phyloP scores from a whole-genome alignment of 2,797 vertebrate genomes.

The Perodicticus potto region DNA sequence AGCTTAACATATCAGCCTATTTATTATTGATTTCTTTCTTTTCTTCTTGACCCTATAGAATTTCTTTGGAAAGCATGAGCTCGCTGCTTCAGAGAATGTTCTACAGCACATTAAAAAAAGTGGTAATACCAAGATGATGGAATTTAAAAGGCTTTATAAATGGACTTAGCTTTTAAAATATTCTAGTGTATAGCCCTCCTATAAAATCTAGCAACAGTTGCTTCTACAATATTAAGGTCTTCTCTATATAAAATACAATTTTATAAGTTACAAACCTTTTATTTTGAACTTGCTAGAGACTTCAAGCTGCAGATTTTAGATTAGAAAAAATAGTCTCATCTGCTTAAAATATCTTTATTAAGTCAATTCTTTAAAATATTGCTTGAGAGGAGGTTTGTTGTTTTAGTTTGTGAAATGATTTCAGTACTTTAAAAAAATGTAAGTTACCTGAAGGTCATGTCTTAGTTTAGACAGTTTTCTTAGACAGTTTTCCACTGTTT shows the following conservation, averaged over 20 bases:
- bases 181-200: not conserved
- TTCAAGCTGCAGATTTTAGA: constrained; percentile 47
- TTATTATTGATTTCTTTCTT: not conserved
- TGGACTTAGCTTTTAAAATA: not conserved
- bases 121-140: not conserved
- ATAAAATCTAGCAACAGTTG: not conserved
- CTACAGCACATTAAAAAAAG: not conserved
- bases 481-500: not conserved
- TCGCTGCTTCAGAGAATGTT: constrained; percentile 26
- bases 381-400: not conserved
- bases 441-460: not conserved
- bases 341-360: not conserved
- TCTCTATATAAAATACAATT: not conserved
- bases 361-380: not conserved
- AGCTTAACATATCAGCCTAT: not conserved
- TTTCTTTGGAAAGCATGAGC: not conserved
- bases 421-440: not conserved
- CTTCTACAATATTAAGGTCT: not conserved
- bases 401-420: constrained; percentile 5
- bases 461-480: not conserved
- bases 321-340: constrained; percentile 9
- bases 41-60: constrained; percentile 44
- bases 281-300: constrained; percentile 60
- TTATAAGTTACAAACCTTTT: not conserved
- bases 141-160: not conserved